These are phyloP conservation scores for Ameiurus melas DNA, from an alignment of 2,113 vertebrate species.

Conservation along the genomic window DNA sequence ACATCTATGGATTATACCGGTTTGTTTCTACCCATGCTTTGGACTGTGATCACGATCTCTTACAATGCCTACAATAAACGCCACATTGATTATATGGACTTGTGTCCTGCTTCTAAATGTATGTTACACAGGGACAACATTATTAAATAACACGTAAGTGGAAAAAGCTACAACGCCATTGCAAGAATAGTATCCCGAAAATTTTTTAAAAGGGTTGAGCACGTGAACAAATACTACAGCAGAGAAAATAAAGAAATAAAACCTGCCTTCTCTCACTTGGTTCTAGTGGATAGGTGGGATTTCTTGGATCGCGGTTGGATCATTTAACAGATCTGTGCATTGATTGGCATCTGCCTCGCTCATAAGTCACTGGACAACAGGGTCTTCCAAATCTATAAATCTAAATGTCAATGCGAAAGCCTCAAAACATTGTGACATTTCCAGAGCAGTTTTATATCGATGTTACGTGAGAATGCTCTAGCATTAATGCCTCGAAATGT, in stretches of 20 bases:
- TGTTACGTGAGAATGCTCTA: background rate
- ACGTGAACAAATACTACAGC: too few species aligned
- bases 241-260: background rate
- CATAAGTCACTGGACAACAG: background rate
- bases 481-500: background rate
- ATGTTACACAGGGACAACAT: background rate
- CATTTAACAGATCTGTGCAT: background rate
- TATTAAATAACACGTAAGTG: background rate
- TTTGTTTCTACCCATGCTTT: too few species aligned
- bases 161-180: background rate
- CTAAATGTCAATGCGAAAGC: background rate
- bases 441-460: background rate
- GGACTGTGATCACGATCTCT: background rate
- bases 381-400: slow-evolving; percentile 9
- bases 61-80: background rate
- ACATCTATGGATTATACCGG: too few species aligned
- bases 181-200: background rate
- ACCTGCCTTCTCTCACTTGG: background rate
- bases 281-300: background rate
- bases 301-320: background rate
- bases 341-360: background rate
- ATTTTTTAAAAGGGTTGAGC: background rate
- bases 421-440: slow-evolving; percentile 14
- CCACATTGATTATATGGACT: too few species aligned
- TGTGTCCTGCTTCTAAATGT: too few species aligned